phyloP scores from a whole-genome alignment of 2,888 invertebrate genomes.

The Drosophila acutilabella region DNA sequence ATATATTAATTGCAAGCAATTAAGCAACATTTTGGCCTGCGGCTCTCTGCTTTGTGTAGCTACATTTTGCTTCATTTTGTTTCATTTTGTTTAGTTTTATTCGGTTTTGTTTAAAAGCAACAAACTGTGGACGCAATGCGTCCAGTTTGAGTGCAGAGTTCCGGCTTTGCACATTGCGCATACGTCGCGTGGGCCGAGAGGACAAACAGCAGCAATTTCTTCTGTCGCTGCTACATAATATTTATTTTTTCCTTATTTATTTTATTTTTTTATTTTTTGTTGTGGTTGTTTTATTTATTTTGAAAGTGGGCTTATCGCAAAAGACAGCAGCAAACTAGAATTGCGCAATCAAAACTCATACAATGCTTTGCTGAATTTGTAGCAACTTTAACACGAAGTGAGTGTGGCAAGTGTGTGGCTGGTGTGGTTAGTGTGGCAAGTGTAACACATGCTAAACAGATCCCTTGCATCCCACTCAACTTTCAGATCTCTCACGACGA shows the following conservation, averaged over 20 bases:
- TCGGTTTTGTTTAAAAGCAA: slow-evolving; percentile 49
- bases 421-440: not conserved
- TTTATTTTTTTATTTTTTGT: not conserved
- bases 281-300: slow-evolving; percentile 25
- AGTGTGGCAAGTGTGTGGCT: slow-evolving; percentile 8
- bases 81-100: not conserved
- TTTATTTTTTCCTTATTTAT: slow-evolving; percentile 13
- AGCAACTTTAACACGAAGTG: slow-evolving; percentile 3
- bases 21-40: slow-evolving; percentile 36
- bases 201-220: slow-evolving; percentile 10
- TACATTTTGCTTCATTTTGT: not conserved
- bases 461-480: slow-evolving; percentile 6
- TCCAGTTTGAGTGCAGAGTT: slow-evolving; percentile 61
- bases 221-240: not conserved
- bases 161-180: slow-evolving; percentile 41
- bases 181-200: slow-evolving; percentile 51
- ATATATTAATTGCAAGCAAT: slow-evolving; percentile 62
- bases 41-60: slow-evolving; percentile 33
- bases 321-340: slow-evolving; percentile 9
- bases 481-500: not conserved
- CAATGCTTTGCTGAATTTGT: slow-evolving; percentile 12
- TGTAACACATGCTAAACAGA: slow-evolving; percentile 3
- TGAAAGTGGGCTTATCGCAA: slow-evolving; percentile 48
- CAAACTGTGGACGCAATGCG: slow-evolving; percentile 52
- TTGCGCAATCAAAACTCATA: slow-evolving; percentile 34